Evolutionary conservation across 2,888 invertebrate genomes (phyloP), one percentile per base, ranked within the genome.

Genomic region (Epinotia ramella): DNA sequence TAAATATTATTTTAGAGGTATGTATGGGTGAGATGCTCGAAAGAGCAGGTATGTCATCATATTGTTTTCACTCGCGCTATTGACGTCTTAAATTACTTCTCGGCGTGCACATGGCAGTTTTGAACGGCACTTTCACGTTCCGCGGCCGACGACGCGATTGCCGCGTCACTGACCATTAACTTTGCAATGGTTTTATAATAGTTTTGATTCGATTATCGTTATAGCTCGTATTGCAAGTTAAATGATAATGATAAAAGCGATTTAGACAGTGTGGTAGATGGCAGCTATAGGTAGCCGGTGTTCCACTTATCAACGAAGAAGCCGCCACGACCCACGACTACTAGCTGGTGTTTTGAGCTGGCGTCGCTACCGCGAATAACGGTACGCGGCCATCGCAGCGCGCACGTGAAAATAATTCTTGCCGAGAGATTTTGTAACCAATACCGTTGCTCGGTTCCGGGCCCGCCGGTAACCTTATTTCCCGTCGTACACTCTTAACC

Each of bases 351-450:
- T 81, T 79, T 86, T 81, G 84, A 86, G 82, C 82, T 83, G 86
- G 81, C 87, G 84, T 81, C 84, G 86, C 86, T 86, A 85, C 85
- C 81, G 85, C 74, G 67, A 85, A 84, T 93, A 93, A 93, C 93
- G 93, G 93, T 91, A 84, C 81, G 85, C 78, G 75, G 84, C 79
- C 84, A 85, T 83, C 86, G 86, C 85, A 86, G 87, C 84, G 89
- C 87, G 93, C 92, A 93, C 94, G 93, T 93, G 93, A 93, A 93
- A 89, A 93, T 94, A 93, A 93, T 94, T 93, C 94, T 94, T 92
- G 93, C 91, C 90, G 94, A 90, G 91, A 93, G 91, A 93, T 94
- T 94, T 94, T 93, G 94, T 93, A 94, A 94, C 89, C 86, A 88
- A 91, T 86, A 92, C 94, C 93, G 94, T 91, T 94, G 93, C 86